A percentile compares a stretch with the other conserved stretches of the same genome.
phyloP scores from a whole-genome alignment of 2,113 vertebrate genomes.

The Serilophus lunatus region DNA sequence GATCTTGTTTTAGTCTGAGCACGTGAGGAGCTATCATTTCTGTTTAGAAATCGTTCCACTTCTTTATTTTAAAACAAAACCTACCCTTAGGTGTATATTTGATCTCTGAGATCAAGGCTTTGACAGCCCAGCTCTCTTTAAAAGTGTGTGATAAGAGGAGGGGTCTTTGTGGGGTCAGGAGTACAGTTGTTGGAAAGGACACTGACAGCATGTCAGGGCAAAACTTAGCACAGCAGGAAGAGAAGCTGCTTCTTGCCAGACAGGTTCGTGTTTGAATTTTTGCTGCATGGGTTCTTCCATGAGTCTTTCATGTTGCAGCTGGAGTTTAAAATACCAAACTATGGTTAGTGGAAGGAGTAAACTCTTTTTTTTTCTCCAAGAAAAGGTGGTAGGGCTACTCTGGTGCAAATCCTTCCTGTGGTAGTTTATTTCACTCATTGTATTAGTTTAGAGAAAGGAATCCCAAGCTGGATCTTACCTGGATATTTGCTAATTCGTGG shows the following conservation, averaged over 20 bases:
- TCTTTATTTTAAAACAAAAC: neutral
- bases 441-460: neutral
- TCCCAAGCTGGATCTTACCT: neutral
- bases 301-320: neutral
- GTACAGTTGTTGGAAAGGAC: neutral
- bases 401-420: neutral
- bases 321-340: neutral
- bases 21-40: neutral
- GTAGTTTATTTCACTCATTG: neutral
- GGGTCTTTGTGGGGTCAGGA: neutral
- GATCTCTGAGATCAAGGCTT: neutral
- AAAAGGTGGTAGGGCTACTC: neutral
- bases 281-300: neutral
- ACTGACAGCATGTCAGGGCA: neutral
- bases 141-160: neutral
- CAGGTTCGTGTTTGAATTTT: neutral
- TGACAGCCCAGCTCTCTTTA: neutral
- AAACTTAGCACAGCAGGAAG: neutral
- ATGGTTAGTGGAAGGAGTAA: neutral
- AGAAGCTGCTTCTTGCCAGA: neutral
- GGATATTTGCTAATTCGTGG: neutral
- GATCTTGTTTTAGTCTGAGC: neutral
- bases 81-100: neutral
- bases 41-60: neutral
- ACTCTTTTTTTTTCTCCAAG: too few species aligned